phyloP scores from a whole-genome alignment of 2,888 invertebrate genomes.

The Euplagia quadripunctaria region DNA sequence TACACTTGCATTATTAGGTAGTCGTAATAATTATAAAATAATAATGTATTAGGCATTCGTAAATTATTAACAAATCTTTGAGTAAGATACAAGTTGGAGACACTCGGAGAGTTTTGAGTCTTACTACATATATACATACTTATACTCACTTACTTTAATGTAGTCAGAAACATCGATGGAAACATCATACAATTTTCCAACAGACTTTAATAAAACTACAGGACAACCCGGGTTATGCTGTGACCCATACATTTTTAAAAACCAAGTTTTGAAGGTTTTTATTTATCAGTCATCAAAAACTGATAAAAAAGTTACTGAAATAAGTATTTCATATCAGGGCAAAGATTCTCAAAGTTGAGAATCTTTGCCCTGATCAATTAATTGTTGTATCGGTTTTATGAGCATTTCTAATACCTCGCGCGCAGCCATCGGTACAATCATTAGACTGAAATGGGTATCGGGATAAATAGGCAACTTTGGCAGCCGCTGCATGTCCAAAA shows the following conservation, averaged over 20 bases:
- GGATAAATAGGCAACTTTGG: slow-evolving; percentile 42
- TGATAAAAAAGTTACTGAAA: not conserved
- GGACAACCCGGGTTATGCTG: not conserved
- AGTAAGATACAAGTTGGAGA: no score
- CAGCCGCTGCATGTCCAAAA: slow-evolving; percentile 32
- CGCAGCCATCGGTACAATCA: slow-evolving; percentile 43
- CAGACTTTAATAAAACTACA: not conserved
- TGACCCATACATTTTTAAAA: not conserved
- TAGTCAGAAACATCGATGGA: no score
- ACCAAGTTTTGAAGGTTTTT: not conserved
- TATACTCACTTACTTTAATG: no score
- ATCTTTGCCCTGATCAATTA: slow-evolving; percentile 47
- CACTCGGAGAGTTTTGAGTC: no score
- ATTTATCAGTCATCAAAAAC: not conserved
- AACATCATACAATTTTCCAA: not conserved
- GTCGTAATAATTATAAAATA: not conserved
- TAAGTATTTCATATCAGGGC: no score
- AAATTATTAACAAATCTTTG: no score
- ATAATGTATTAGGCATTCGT: no score
- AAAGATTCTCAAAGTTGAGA: no score
- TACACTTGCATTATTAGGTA: not conserved
- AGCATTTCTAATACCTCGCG: slow-evolving; percentile 46
- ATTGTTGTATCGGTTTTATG: slow-evolving; percentile 58
- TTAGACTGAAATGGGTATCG: slow-evolving; percentile 43
- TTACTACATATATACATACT: no score